Evolutionary conservation across 2,888 invertebrate species (phyloP).

Genomic region (Drosophila neotestacea): DNA sequence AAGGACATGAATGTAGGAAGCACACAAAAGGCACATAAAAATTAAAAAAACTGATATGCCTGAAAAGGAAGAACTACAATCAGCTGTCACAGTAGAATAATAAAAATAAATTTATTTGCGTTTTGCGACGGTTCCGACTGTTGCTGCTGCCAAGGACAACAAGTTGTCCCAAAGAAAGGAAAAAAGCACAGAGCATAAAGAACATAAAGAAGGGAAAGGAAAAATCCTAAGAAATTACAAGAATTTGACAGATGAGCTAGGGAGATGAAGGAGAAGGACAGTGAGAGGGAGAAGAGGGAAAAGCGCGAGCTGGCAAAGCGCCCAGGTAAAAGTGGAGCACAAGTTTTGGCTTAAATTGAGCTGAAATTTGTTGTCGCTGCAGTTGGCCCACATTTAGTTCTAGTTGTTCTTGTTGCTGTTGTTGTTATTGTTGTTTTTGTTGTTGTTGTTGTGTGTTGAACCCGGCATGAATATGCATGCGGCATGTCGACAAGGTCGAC

Average conservation of each 20-base stretch:
- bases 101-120: conserved; percentile 78
- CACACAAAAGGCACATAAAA: conserved; percentile 5
- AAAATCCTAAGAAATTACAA: conserved; percentile 61
- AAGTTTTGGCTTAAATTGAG: conserved; percentile 69
- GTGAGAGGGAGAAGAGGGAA: no score
- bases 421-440: conserved; percentile 18
- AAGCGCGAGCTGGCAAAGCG: conserved; percentile 39
- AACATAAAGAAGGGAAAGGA: conserved; percentile 15
- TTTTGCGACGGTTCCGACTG: conserved; percentile 34
- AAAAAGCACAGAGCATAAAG: conserved; percentile 16
- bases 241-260: conserved; percentile 76
- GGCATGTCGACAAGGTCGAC: conserved; percentile 66
- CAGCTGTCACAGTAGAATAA: conserved; percentile 74
- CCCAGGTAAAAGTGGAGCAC: conserved; percentile 58
- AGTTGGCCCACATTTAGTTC: conserved; percentile 63
- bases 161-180: conserved; percentile 57
- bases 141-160: conserved; percentile 60
- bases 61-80: conserved; percentile 52
- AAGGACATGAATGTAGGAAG: conserved; percentile 13
- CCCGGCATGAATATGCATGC: conserved; percentile 79
- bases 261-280: neutral
- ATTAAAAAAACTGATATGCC: conserved; percentile 9
- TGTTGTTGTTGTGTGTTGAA: conserved; percentile 23
- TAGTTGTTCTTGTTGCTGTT: conserved; percentile 20
- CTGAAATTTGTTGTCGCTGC: conserved; percentile 58